phyloP scores from a whole-genome alignment of 1,140 invertebrate species.

The Sitobion miscanthi region DNA sequence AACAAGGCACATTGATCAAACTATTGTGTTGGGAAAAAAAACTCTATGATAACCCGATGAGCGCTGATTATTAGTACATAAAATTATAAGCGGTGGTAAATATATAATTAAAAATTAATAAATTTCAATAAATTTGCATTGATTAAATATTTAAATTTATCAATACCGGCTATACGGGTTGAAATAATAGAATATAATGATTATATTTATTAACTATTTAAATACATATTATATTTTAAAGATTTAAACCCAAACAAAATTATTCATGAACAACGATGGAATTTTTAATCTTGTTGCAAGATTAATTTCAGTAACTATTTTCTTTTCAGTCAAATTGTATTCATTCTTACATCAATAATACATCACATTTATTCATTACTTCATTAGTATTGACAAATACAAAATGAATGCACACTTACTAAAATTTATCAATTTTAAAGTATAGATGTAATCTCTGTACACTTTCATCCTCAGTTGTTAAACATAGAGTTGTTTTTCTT shows the following conservation, averaged over 20 bases:
- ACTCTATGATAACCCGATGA: not conserved
- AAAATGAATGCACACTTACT: not conserved
- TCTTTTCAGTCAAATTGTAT: not conserved
- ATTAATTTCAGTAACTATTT: not conserved
- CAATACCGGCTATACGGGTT: not conserved
- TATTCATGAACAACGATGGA: not conserved
- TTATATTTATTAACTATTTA: not conserved
- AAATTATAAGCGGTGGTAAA: not conserved
- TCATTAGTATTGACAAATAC: not conserved
- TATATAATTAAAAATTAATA: conserved; percentile 2
- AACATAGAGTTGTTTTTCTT: not conserved
- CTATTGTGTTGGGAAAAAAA: not conserved
- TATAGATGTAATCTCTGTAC: not conserved
- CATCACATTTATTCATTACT: not conserved
- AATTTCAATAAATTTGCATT: not conserved
- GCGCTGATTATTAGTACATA: not conserved
- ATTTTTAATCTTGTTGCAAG: not conserved
- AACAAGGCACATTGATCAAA: not conserved
- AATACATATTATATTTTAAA: not conserved
- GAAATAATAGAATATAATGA: not conserved
- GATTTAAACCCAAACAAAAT: not conserved
- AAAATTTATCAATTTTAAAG: not conserved
- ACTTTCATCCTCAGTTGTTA: not conserved
- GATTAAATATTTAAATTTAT: not conserved
- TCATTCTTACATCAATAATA: not conserved